Percentiles rank a stretch among this genome's conserved stretches.
Evolutionary conservation across 2,888 invertebrate genomes (phyloP).

Genomic region (Blomia tropicalis): DNA sequence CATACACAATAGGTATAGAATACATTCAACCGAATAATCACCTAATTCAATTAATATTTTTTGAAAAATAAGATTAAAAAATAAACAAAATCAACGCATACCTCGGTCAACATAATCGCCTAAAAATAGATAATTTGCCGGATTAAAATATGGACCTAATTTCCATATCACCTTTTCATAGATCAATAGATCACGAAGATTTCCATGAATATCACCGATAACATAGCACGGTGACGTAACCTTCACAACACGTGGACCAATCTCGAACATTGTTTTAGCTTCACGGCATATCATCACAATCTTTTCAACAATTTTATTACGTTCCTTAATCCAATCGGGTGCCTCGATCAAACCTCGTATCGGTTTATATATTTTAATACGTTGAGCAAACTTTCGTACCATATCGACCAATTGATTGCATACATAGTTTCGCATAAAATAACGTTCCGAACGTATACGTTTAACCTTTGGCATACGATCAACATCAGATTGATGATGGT

Average conservation of each 20-base stretch:
- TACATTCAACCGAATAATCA: slow-evolving; percentile 46
- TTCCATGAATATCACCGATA: slow-evolving; percentile 58
- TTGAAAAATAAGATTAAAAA: too few species aligned
- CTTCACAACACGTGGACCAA: slow-evolving; percentile 42
- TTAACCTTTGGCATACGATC: slow-evolving; percentile 29
- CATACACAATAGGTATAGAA: slow-evolving; percentile 48
- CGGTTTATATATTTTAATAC: background rate
- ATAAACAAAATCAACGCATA: too few species aligned
- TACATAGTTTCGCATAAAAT: background rate
- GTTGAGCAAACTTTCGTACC: slow-evolving; percentile 12
- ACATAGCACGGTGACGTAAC: slow-evolving; percentile 45
- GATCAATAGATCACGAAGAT: slow-evolving; percentile 48
- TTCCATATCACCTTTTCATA: slow-evolving; percentile 56
- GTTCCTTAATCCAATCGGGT: background rate
- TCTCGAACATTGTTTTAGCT: slow-evolving; percentile 40
- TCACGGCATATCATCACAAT: slow-evolving; percentile 42
- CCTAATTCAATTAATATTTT: slow-evolving; percentile 59
- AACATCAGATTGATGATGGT: background rate
- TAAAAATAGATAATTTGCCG: slow-evolving; percentile 50
- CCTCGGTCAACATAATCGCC: slow-evolving; percentile 65
- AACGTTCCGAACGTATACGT: slow-evolving; percentile 27
- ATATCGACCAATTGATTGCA: slow-evolving; percentile 19
- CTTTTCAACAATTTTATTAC: slow-evolving; percentile 32
- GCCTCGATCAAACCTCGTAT: background rate
- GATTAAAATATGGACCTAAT: slow-evolving; percentile 47